Percentiles rank a stretch among this genome's conserved stretches.
These are phyloP conservation scores for Sebastes hubbsi DNA, from an alignment of 2,797 vertebrate genomes.

Conservation along the genomic window DNA sequence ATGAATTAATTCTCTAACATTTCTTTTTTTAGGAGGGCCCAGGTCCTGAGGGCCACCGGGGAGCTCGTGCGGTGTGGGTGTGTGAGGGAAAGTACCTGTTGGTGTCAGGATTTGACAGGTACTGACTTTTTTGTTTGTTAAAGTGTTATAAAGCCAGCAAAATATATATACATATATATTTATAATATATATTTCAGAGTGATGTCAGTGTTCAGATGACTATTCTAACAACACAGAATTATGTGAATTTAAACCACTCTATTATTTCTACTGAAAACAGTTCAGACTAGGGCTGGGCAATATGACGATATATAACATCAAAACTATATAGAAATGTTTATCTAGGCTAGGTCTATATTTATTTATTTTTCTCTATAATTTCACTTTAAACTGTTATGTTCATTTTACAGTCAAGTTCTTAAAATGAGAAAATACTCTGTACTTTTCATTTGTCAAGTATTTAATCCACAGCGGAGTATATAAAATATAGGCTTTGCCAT, in stretches of 20 bases:
- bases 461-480: too few relatives aligned
- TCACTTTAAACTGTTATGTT: too few relatives aligned
- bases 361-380: too few relatives aligned
- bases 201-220: background rate
- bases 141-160: background rate
- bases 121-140: slow-evolving; percentile 8
- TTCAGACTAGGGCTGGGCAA: too few relatives aligned
- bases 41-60: slow-evolving; percentile 90
- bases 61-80: slow-evolving; percentile 93
- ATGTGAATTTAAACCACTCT: background rate
- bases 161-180: background rate
- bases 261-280: background rate
- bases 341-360: too few relatives aligned
- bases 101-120: slow-evolving; percentile 96
- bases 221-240: background rate
- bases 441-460: too few relatives aligned
- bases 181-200: background rate
- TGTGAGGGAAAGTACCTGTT: slow-evolving; percentile 87
- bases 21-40: slow-evolving; percentile 85
- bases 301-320: too few relatives aligned
- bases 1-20: background rate
- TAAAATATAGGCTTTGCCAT: too few relatives aligned
- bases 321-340: too few relatives aligned
- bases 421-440: too few relatives aligned
- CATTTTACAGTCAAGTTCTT: too few relatives aligned